Evolutionary conservation across 53 echinoderm and acorn worm species (phyloP), one percentile per base, ranked within the genome.

Genomic region (Apostichopus leukothele): DNA sequence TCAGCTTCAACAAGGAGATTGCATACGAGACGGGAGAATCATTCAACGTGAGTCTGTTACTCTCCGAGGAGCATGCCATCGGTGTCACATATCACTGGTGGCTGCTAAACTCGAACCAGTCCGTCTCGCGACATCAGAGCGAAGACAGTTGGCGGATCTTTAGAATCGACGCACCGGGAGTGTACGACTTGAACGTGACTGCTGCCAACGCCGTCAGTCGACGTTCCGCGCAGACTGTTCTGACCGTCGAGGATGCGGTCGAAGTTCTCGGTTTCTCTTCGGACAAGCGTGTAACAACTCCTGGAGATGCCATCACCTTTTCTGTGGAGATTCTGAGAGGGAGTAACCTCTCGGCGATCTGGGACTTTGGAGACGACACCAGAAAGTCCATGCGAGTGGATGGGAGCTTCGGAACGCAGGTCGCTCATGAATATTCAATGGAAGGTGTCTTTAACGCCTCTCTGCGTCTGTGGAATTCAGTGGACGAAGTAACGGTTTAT

Each of bases 151-250:
- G 21, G 75, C 50, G 18, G 21, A 75, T 12, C 14, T 87, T 87
- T 18, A 50, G 51, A 11, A 14, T 90, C 76, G 51, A 63, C 16
- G 81, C 63, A 59, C 78, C 81, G 23, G 98, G 98, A 50, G 51
- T 73, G 59, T 94, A 91, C 78, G 89, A 88, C 11, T 73, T 98
- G 53, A 94, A 91, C 18, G 90, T 98, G 25, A 92, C 94, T 10
- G 98, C 88, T n/a, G 4, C 60, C 5, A 98, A 95, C 89, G 86
- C 60, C 4, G 89, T 98, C 92, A 93, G 95, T 51, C 73, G 75
- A 50, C 71, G 27, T 20, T 79, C 78, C 18, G 57, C 90, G 39
- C 75, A 89, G 6, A 71, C 83, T 50, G 90, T 52, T 5, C 27
- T 91, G 10, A 81, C 78, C 11, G 89, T 93, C 9, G 90, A 95